Conservation (phyloP, 1,140 invertebrate species). For the Bombus consobrinus region DNA sequence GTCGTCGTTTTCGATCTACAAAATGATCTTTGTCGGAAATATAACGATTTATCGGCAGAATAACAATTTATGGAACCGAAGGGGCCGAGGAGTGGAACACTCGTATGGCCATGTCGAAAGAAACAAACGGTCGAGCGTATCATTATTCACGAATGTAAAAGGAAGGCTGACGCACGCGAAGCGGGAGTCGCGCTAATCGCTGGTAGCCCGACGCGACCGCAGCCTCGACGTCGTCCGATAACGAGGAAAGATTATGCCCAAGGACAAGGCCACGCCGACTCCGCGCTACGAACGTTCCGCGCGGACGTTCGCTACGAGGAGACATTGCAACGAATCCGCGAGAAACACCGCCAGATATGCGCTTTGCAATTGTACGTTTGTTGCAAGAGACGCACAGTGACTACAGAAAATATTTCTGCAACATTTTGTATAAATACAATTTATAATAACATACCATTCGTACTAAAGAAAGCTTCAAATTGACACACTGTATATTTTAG, state of each 20-base stretch:
- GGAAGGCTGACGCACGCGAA: constrained; percentile 61
- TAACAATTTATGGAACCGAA: no score
- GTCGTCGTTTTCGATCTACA: neutral
- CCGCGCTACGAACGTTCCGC: neutral
- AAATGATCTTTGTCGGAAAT: neutral
- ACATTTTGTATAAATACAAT: no score
- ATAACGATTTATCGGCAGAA: neutral
- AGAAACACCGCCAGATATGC: constrained; percentile 38
- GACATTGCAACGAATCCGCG: constrained; percentile 55
- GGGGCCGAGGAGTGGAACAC: neutral
- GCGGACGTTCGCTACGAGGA: neutral
- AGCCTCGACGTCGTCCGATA: constrained; percentile 78
- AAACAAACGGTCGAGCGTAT: constrained; percentile 12
- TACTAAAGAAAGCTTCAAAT: no score
- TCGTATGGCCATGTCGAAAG: neutral
- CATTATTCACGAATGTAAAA: constrained; percentile 67
- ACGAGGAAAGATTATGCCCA: constrained; percentile 80
- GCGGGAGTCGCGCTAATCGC: constrained; percentile 57
- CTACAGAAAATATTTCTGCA: neutral
- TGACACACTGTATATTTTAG: no score
- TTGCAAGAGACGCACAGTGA: neutral
- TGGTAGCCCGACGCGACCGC: constrained; percentile 64
- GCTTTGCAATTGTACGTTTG: neutral
- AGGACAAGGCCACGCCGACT: constrained; percentile 77
- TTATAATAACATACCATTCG: no score